Evolutionary conservation across 2,797 vertebrate genomes (phyloP), one percentile per base, ranked within the genome.

Genomic region (Alcedo atthis): DNA sequence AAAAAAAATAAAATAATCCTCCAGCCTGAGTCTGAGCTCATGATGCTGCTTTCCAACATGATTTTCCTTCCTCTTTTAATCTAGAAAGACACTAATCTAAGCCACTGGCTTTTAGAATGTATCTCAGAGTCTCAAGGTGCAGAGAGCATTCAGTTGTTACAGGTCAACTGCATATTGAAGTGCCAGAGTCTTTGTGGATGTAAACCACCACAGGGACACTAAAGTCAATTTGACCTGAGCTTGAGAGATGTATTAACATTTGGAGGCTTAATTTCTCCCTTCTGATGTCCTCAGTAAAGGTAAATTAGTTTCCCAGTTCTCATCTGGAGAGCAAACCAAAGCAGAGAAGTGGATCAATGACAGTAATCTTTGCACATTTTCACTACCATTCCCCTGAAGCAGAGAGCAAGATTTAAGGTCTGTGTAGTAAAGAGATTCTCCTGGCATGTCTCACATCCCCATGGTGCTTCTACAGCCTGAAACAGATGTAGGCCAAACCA

Each of bases 1-100:
- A 89, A 76, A 86, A 67, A n/a, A 91, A 74, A 75, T 17, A 61
- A 92, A n/a, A n/a, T n/a, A n/a, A 81, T 26, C 59, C 51, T 89
- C 59, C 57, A 49, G 58, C 43, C 55, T 32, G 25, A 58, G 43
- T 16, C 1, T 22, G 28, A 79, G 59, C 67, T 84, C 66, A 28
- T 1, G 18, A 42, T 25, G 13, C 6, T 21, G 42, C 61, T 69
- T 66, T 61, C 81, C 83, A 82, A 28, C 14, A 16, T 0, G 2
- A 58, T 33, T 37, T 69, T 15, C 67, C 28, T 55, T 70, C 48
- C 78, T 37, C 25, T 45, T 63, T 28, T 40, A 48, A 58, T 63
- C 53, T 5, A 59, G 48, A 54, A 83, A 16, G 19, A 55, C n/a
- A 26, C n/a, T 24, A 51, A 75, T 7, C 55, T 71, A 66, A 66